These are phyloP conservation scores for Patiria miniata DNA, from an alignment of 35 echinoderm and acorn worm species.

Conservation along the genomic window DNA sequence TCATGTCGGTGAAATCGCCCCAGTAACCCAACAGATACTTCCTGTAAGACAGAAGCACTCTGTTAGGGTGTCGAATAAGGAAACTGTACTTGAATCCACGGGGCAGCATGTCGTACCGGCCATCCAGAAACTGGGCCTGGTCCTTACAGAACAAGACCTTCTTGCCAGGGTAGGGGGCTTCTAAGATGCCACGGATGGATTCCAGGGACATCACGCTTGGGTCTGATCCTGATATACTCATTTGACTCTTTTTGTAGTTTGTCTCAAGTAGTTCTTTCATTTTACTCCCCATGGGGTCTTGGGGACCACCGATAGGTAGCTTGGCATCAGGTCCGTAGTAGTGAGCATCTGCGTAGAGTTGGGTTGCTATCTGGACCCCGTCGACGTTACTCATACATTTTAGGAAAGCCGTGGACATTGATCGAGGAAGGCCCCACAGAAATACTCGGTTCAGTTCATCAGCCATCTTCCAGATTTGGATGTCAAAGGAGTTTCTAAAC, in stretches of 20 bases:
- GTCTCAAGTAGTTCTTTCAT: neutral
- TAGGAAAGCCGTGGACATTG: neutral
- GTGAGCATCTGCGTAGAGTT: neutral
- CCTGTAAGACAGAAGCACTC: no score
- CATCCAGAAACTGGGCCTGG: neutral
- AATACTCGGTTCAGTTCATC: no score
- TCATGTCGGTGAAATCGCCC: no score
- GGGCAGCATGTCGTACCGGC: neutral
- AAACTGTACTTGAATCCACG: neutral
- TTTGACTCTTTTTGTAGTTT: neutral
- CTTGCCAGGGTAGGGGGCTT: neutral
- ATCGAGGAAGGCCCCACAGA: slow-evolving; percentile 14
- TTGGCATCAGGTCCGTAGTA: neutral
- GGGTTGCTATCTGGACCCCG: neutral
- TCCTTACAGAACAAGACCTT: neutral
- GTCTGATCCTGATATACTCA: neutral
- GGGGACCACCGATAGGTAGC: neutral
- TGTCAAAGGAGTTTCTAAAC: no score
- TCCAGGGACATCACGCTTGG: neutral
- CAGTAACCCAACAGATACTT: no score
- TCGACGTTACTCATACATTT: slow-evolving; percentile 24
- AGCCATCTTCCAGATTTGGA: no score
- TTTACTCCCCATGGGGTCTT: neutral
- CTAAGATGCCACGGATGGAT: neutral
- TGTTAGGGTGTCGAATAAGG: slow-evolving; percentile 5